Conservation (phyloP, 2,888 invertebrate species). For the Unio delphinus region DNA sequence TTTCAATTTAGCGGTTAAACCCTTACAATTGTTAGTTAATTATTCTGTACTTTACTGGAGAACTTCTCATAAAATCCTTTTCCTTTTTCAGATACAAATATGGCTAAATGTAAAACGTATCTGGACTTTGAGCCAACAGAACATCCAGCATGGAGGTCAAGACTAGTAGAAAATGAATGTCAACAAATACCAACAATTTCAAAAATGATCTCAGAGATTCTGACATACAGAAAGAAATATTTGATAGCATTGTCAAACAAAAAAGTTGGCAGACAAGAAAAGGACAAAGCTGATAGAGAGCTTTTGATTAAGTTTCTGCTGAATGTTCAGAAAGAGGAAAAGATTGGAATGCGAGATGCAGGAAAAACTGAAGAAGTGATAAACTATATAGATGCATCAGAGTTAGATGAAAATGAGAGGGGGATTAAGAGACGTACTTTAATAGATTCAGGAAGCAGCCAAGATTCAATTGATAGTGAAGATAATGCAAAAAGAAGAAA, state of each 20-base stretch:
- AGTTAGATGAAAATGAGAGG: no score
- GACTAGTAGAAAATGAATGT: background rate
- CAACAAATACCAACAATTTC: background rate
- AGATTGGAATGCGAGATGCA: conserved; percentile 6
- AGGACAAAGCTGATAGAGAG: background rate
- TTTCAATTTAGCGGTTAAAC: no score
- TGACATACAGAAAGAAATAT: background rate
- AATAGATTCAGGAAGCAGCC: no score
- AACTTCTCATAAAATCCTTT: background rate
- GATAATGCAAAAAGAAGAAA: no score
- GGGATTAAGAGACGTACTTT: no score
- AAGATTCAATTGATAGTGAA: no score
- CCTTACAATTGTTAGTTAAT: no score
- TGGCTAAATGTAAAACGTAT: background rate
- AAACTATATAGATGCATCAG: background rate
- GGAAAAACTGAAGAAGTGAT: conserved; percentile 5
- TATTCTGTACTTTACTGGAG: no score
- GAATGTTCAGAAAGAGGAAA: conserved; percentile 8
- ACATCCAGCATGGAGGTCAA: conserved; percentile 6
- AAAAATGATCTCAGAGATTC: conserved; percentile 8
- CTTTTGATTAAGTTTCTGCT: conserved; percentile 6
- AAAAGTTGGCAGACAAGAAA: no score
- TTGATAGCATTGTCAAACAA: background rate
- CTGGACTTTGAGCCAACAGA: conserved; percentile 8
- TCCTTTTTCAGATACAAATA: background rate